Percentiles rank a stretch among this genome's conserved stretches.
phyloP scores from a whole-genome alignment of 1,140 invertebrate species.

The Stenopsyche tienmushanensis region DNA sequence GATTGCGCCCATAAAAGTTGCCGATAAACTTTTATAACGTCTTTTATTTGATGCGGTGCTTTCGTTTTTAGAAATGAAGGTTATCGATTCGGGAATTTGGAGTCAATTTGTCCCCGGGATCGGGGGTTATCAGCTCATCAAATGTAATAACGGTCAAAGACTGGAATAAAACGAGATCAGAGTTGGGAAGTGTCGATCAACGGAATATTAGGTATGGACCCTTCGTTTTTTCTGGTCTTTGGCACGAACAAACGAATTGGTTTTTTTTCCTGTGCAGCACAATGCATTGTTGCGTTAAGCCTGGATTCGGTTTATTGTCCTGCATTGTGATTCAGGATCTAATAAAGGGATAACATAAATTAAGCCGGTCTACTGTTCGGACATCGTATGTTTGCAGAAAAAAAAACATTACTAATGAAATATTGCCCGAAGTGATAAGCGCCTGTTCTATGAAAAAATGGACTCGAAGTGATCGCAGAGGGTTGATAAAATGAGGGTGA shows the following conservation, averaged over 20 bases:
- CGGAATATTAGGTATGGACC: slow-evolving; percentile 4
- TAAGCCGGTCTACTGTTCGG: too few relatives aligned
- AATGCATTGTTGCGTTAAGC: slow-evolving; percentile 3
- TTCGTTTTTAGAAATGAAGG: not conserved
- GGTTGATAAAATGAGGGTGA: too few relatives aligned
- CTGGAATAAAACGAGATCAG: not conserved
- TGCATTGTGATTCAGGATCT: slow-evolving; percentile 19
- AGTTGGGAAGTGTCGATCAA: not conserved
- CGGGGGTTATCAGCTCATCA: slow-evolving; percentile 10
- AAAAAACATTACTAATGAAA: not conserved
- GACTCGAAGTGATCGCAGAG: not conserved
- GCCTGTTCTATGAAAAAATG: too few relatives aligned
- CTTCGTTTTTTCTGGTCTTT: not conserved
- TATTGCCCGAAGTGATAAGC: not conserved
- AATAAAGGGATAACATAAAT: slow-evolving; percentile 21
- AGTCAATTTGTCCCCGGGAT: not conserved
- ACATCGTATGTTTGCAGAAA: not conserved
- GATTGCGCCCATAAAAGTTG: not conserved
- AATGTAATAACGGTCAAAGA: not conserved
- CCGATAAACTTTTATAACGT: not conserved
- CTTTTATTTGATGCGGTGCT: too few relatives aligned
- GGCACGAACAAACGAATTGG: not conserved
- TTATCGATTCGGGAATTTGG: not conserved
- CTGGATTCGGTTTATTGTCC: slow-evolving; percentile 6
- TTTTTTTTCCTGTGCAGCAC: not conserved